Base-by-base conservation (phyloP, 2,888 invertebrate genomes). In the Ormia ochracea region DNA sequence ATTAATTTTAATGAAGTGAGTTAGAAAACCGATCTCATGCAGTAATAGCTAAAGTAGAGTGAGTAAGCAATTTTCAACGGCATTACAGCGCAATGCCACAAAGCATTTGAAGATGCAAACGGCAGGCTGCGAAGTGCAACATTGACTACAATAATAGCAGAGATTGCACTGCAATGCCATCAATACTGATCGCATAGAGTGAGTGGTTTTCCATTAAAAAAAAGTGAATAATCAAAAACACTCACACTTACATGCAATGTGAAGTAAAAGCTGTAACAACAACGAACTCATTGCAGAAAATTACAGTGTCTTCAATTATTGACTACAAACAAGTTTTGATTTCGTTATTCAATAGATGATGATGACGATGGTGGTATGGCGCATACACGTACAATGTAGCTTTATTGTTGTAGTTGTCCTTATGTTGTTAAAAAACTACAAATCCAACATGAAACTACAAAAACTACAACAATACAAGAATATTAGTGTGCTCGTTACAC, bases 381-480 rank as follows among this genome's bases (percentile, higher is more conserved):
- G 28, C 28, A 48, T 17, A 66, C 41, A 38, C 1, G 28, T 12
- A 58, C 23, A 56, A 28, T 45, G 45, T 54, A 31, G 2, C 43
- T 9, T 23, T 10, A 1, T 33, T 54, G 14, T 50, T 26, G 33
- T 14, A 23, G 23, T 28, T 19, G 50, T 70, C 38, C 52, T 56
- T 58, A 61, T 33, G 41, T 48, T 61, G 54, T 76, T 82, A 82
- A 75, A 82, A 76, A 75, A 73, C 76, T 50, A 78, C 78, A 73
- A 43, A 65, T 28, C 31, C 59, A 72, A 56, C 36, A 66, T 10
- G 31, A 50, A 70, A 58, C 48, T 72, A 78, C 21, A 38, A 50
- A 23, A 36, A 23, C 7, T 45, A 41, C 38, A 54, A 48, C 58
- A 58, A 70, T 79, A 79, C 74, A 75, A 80, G 70, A 70, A 19